Base-by-base conservation (phyloP, 2,888 invertebrate species). In the Limenitis camilla region DNA sequence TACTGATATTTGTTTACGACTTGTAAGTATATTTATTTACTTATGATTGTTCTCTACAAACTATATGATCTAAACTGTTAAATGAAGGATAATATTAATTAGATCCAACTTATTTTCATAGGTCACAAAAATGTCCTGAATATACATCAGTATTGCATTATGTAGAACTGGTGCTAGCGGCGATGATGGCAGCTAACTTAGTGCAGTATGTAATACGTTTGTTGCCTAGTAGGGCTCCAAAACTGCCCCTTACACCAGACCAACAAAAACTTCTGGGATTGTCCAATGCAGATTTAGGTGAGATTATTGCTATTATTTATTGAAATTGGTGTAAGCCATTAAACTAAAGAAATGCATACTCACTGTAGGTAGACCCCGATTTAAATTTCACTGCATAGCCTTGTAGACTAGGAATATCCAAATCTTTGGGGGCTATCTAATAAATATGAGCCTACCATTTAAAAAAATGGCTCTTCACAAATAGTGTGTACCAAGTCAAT, bases 1-100 rank as follows among this genome's bases (percentile, higher is more conserved):
- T 92, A 31, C 64, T 88, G 9, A 64, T 90, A 46, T 76, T 92
- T 36, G 67, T 88, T 6, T 91, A 90, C 66, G 92, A 92, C 67
- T 76, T 92, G 92, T 92, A 75, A 86, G 90, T 78, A 54, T 44
- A 5, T 0, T n/a, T 28, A 36, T 5, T 35, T 11, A 6, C 9
- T 27, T 41, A 28, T 6, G 28, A 29, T 29, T 6, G 5, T 5
- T 42, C 5, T 10, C 30, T 4, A 11, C 3, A 7, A 29, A 31
- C 8, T 8, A 4, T 30, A n/a, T 30, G n/a, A n/a, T 27, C 8
- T 5, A 3, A 9, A 27, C 27, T 2, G 8, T 9, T 8, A 19
- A 19, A 19, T 19, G 1, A 3, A 3, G 19, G 19, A 19, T 19
- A 19, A 19, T 19, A 19, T 19, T 19, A 19, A 19, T 19, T 19